Evolutionary conservation across 2,888 invertebrate genomes (phyloP).

Genomic region (Volucella inflata): DNA sequence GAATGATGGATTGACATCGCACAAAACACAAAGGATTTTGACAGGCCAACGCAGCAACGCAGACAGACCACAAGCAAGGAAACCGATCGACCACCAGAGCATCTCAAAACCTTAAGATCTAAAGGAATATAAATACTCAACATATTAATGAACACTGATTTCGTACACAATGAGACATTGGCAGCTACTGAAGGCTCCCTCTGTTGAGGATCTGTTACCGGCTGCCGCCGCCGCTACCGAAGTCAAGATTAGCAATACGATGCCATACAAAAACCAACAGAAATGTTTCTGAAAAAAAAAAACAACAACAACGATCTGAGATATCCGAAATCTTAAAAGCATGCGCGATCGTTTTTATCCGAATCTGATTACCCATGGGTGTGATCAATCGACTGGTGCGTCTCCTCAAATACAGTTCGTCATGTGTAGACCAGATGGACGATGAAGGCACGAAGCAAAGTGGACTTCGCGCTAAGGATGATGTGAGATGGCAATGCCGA

Average conservation of each 20-base stretch:
- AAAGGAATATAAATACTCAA: slow-evolving; percentile 64
- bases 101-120: no score
- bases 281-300: slow-evolving; percentile 11
- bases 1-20: slow-evolving; percentile 73
- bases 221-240: background rate
- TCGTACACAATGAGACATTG: slow-evolving; percentile 74
- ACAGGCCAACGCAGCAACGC: background rate
- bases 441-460: slow-evolving; percentile 27
- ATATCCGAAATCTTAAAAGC: slow-evolving; percentile 76
- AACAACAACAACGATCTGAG: slow-evolving; percentile 53
- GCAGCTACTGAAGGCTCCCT: slow-evolving; percentile 75
- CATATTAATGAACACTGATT: slow-evolving; percentile 74
- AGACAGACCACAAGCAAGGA: slow-evolving; percentile 20
- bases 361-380: slow-evolving; percentile 75
- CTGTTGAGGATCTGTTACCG: slow-evolving; percentile 41
- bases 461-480: slow-evolving; percentile 20
- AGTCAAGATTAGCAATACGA: background rate
- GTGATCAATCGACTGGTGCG: slow-evolving; percentile 72
- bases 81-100: slow-evolving; percentile 22
- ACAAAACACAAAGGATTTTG: slow-evolving; percentile 57
- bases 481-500: slow-evolving; percentile 46
- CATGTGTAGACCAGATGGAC: slow-evolving; percentile 68
- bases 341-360: slow-evolving; percentile 75
- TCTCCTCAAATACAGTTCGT: slow-evolving; percentile 65
- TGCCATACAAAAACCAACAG: background rate